A percentile compares a stretch with the other conserved stretches of the same genome.
Evolutionary conservation across 2,113 vertebrate genomes (phyloP).

Genomic region (Macrotis lagotis): DNA sequence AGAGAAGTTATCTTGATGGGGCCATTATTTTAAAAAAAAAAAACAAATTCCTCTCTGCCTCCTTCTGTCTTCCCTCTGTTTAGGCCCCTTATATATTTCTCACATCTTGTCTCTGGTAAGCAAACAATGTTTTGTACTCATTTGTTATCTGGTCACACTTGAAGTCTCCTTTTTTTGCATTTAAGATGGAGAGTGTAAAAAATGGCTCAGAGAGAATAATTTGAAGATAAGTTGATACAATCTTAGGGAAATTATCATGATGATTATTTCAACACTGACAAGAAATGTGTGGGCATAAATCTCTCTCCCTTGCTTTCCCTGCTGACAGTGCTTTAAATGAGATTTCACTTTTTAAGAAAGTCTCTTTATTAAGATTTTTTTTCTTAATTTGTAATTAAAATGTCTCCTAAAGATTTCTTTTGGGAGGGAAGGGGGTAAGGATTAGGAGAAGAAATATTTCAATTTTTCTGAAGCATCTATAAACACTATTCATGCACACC

Average conservation of each 20-base stretch:
- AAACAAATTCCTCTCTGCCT: background rate
- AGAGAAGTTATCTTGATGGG: background rate
- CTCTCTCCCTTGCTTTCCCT: slow-evolving; percentile 44
- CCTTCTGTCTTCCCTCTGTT: background rate
- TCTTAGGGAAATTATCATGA: slow-evolving; percentile 50
- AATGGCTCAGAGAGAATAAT: slow-evolving; percentile 23
- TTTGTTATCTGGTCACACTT: background rate
- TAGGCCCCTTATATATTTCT: background rate
- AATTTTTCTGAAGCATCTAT: slow-evolving; percentile 39
- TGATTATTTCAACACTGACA: slow-evolving; percentile 70
- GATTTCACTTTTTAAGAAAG: slow-evolving; percentile 59
- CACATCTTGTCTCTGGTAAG: background rate
- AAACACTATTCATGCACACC: slow-evolving; percentile 37
- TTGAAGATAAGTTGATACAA: slow-evolving; percentile 54
- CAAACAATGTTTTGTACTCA: background rate
- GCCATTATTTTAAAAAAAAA: background rate
- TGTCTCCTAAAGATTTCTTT: slow-evolving; percentile 53
- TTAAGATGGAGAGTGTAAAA: slow-evolving; percentile 64
- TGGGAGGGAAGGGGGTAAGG: background rate
- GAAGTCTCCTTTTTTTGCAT: background rate
- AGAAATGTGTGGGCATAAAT: slow-evolving; percentile 49
- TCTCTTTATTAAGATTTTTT: slow-evolving; percentile 57
- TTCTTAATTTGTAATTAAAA: slow-evolving; percentile 19
- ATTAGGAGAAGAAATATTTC: background rate
- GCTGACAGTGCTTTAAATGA: slow-evolving; percentile 55